Evolutionary conservation across 2,888 invertebrate species (phyloP), one percentile per base, ranked within the genome.

Genomic region (Lomographa bimaculata): DNA sequence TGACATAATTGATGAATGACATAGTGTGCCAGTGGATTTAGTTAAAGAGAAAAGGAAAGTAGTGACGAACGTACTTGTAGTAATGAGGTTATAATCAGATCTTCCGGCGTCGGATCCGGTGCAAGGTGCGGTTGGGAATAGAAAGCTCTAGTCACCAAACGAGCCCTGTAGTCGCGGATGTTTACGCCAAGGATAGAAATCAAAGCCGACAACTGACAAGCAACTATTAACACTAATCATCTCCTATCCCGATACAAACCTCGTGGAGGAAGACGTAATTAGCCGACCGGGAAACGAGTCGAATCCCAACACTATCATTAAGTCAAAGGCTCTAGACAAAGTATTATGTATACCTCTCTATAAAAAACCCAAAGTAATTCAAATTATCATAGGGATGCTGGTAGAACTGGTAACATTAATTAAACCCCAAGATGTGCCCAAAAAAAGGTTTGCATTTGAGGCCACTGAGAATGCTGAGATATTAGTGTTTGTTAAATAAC

Each of bases 11-110:
- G 10, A 17, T 32, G 18, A 17, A 25, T 24, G 7, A 27, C 11
- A 19, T 19, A 5, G 20, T 39, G 33, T 24, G 44, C 25, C 25
- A 43, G 23, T 29, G 25, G 20, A 21, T 27, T 36, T 45, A 29
- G 21, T 39, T 35, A 39, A 63, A 71, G 69, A 68, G 71, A 76
- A 79, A 74, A 57, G 47, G 61, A 71, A 65, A 71, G 64, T 71
- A 30, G 39, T 30, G 24, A 30, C 41, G 25, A 53, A 41, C 55
- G 55, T 56, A 61, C 60, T 63, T 58, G 55, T 53, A 57, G 63
- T 74, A 82, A 79, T 67, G 71, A 77, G 71, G 75, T 66, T 78
- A 68, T 79, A 79, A 79, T 79, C 67, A 70, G 68, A 72, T 78
- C 74, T 81, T 80, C 79, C 78, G 79, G 67, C 62, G 57, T 69